These are phyloP conservation scores for Tetramorium parvispinum DNA, from an alignment of 1,140 invertebrate genomes.

Conservation along the genomic window DNA sequence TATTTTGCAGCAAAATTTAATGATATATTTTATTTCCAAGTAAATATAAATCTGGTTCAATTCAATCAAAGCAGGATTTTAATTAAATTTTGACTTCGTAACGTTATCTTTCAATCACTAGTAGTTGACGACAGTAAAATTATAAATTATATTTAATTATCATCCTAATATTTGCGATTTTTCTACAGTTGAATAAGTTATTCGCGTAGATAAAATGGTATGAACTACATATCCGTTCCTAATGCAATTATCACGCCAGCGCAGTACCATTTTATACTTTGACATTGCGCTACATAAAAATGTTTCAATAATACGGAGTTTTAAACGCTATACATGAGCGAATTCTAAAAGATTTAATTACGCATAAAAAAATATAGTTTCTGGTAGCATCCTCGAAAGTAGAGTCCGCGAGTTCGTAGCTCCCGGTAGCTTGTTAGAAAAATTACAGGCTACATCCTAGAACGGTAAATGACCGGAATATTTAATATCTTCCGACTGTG, in stretches of 20 bases:
- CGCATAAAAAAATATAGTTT: background rate
- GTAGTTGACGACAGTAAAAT: conserved; percentile 20
- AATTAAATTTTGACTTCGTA: background rate
- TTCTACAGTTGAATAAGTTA: background rate
- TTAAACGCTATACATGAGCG: conserved; percentile 10
- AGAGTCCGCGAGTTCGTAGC: background rate
- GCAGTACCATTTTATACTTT: background rate
- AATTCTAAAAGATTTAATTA: conserved; percentile 44
- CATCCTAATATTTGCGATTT: background rate
- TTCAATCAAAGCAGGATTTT: background rate
- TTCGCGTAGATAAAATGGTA: background rate
- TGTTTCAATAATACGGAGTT: conserved; percentile 6
- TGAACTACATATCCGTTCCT: background rate
- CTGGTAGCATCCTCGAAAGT: conserved; percentile 24
- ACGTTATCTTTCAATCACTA: background rate
- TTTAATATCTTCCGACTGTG: conserved; percentile 51
- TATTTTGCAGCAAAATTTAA: background rate
- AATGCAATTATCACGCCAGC: background rate
- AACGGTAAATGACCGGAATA: conserved; percentile 32
- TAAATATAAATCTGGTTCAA: background rate
- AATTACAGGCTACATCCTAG: conserved; percentile 16
- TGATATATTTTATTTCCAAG: background rate
- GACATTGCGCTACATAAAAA: background rate
- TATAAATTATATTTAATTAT: conserved; percentile 9
- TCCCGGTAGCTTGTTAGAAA: conserved; percentile 35